phyloP scores from a whole-genome alignment of 2,888 invertebrate species.

The Meghimatium bilineatum region DNA sequence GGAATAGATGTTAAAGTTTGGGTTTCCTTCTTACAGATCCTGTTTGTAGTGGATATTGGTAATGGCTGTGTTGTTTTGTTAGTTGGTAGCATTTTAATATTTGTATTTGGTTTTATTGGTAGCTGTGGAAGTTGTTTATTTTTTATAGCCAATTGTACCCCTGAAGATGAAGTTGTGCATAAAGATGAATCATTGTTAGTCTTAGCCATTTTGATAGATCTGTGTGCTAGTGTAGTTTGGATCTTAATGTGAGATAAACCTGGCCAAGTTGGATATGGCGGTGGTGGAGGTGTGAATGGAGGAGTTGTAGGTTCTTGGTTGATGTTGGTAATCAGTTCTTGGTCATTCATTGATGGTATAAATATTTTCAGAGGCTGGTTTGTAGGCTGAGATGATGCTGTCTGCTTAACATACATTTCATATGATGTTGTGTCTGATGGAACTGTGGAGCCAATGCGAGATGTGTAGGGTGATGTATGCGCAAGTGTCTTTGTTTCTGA shows the following conservation, averaged over 20 bases:
- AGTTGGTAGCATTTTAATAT: no score
- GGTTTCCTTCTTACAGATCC: not conserved
- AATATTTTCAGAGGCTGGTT: not conserved
- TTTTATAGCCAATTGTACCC: not conserved
- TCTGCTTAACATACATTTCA: not conserved
- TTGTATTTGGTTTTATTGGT: not conserved
- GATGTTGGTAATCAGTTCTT: not conserved
- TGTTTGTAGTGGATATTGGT: no score
- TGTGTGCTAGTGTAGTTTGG: not conserved
- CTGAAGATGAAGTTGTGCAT: not conserved
- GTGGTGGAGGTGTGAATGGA: constrained; percentile 15
- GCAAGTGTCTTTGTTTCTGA: not conserved
- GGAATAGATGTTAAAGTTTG: not conserved
- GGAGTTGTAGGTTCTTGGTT: not conserved
- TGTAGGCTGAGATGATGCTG: not conserved
- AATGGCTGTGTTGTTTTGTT: not conserved
- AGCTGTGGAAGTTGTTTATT: not conserved
- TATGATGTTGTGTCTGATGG: not conserved
- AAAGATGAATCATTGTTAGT: not conserved
- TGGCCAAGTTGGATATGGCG: constrained; percentile 10
- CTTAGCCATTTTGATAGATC: not conserved
- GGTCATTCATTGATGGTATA: not conserved
- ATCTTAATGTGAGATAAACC: not conserved
- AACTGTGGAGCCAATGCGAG: not conserved
- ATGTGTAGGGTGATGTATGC: not conserved